Base-by-base conservation (phyloP, 2,113 vertebrate species). In the Periophthalmus modestus region DNA sequence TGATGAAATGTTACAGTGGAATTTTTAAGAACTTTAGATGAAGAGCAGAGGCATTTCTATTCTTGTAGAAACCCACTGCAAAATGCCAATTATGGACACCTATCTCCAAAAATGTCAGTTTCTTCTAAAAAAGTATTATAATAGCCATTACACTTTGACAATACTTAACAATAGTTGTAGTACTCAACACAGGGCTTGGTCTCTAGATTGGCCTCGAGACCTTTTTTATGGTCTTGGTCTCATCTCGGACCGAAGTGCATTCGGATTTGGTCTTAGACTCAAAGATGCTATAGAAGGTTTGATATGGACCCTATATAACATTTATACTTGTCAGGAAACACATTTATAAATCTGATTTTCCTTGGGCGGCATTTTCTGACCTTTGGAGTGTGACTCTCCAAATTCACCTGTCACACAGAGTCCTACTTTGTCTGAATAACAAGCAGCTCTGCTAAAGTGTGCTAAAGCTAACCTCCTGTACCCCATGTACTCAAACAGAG, bases 401-500 rank as follows among this genome's bases (percentile, higher is more conserved):
- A 16, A 34, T 34, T 34, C 59, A 62, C 59, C 28, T 62, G 59
- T 62, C 59, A 62, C 28, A 15, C 28, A 1, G 13, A 61, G 5
- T 28, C 14, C 12, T 5, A 34, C 14, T 62, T 33, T 33, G 24
- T 7, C 2, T 47, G 54, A 75, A 74, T 39, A 16, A 14, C 13
- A 5, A 10, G n/a, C 54, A 52, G 36, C n/a, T 10, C 7, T 33
- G 69, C 46, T 4, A 46, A 14, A 58, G 61, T 34, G 16, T 24
- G 71, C 59, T 10, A 43, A 43, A 39, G 16, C 33, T 65, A 15
- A 18, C 23, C 66, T 24, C 54, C 33, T 10, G 39, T 10, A 14
- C 63, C 48, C 18, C 63, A 72, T 59, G 58, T 24, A 80, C 81
- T 85, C 54, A 71, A 79, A 88, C 75, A 70, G 76, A 84, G 84